Conservation (phyloP, 2,888 invertebrate species). For the Amphipoea lucens region DNA sequence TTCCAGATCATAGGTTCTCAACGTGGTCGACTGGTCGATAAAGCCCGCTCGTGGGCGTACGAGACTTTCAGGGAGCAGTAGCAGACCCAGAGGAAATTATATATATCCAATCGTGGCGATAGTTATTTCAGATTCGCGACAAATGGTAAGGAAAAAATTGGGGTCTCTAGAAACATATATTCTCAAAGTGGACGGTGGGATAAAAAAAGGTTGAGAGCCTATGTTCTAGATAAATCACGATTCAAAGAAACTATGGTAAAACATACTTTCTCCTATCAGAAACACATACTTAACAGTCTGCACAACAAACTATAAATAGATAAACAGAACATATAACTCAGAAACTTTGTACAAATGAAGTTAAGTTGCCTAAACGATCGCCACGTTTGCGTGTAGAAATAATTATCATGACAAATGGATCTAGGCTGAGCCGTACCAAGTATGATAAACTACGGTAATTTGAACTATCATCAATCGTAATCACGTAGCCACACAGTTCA, state of each 20-base stretch:
- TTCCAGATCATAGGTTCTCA: background rate
- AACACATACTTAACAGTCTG: background rate
- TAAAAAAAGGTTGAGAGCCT: no score
- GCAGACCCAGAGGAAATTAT: no score
- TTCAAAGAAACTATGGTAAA: background rate
- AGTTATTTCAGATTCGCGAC: no score
- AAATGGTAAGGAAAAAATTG: no score
- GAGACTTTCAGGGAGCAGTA: no score
- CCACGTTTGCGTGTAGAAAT: slow-evolving; percentile 62
- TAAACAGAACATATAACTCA: background rate
- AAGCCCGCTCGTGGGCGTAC: no score
- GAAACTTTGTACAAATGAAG: slow-evolving; percentile 39
- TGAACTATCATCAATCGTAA: slow-evolving; percentile 57
- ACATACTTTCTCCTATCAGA: slow-evolving; percentile 10
- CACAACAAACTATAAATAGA: slow-evolving; percentile 10
- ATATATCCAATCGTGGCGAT: no score
- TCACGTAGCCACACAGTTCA: slow-evolving; percentile 37
- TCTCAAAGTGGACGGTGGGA: no score
- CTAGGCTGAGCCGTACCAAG: slow-evolving; percentile 41
- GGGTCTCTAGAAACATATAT: no score
- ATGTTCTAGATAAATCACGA: background rate
- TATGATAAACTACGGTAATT: slow-evolving; percentile 49
- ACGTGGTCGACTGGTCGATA: no score
- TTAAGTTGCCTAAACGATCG: slow-evolving; percentile 57
- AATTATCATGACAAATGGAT: slow-evolving; percentile 62